Evolutionary conservation across 1,140 invertebrate genomes (phyloP).

Genomic region (Holcopasites calliopsidis): DNA sequence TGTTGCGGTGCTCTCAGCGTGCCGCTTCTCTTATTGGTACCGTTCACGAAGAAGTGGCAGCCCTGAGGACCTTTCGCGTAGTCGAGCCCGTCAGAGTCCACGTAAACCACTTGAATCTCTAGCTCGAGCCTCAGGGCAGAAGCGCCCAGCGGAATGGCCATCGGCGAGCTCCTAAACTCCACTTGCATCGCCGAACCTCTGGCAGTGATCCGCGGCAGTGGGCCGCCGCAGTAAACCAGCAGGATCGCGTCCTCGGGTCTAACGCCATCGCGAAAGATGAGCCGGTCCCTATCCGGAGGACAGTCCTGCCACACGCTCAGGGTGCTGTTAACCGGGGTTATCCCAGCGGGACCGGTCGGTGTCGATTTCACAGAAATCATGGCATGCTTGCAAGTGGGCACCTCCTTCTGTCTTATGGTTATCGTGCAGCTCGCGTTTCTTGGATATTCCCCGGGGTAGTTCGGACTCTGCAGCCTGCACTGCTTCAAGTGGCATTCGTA

Average conservation of each 20-base stretch:
- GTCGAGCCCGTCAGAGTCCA: slow-evolving; percentile 89
- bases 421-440: slow-evolving; percentile 92
- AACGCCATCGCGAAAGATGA: slow-evolving; percentile 92
- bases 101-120: slow-evolving; percentile 92
- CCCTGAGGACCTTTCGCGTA: slow-evolving; percentile 82
- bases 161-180: slow-evolving; percentile 89
- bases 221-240: slow-evolving; percentile 92
- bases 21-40: slow-evolving; percentile 81
- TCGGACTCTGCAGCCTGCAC: slow-evolving; percentile 92
- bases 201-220: slow-evolving; percentile 85
- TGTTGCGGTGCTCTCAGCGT: slow-evolving; percentile 88
- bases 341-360: slow-evolving; percentile 48
- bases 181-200: slow-evolving; percentile 91
- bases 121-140: slow-evolving; percentile 88
- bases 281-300: slow-evolving; percentile 88
- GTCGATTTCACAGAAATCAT: slow-evolving; percentile 87
- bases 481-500: slow-evolving; percentile 92
- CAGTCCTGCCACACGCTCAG: slow-evolving; percentile 91
- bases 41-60: slow-evolving; percentile 79
- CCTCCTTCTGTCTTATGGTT: slow-evolving; percentile 89
- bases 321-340: slow-evolving; percentile 82
- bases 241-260: slow-evolving; percentile 89
- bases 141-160: slow-evolving; percentile 85
- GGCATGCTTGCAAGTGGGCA: slow-evolving; percentile 92
- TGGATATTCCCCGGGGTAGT: slow-evolving; percentile 95